Evolutionary conservation across 2,888 invertebrate species (phyloP), one percentile per base, ranked within the genome.

Genomic region (Watsonalla binaria): DNA sequence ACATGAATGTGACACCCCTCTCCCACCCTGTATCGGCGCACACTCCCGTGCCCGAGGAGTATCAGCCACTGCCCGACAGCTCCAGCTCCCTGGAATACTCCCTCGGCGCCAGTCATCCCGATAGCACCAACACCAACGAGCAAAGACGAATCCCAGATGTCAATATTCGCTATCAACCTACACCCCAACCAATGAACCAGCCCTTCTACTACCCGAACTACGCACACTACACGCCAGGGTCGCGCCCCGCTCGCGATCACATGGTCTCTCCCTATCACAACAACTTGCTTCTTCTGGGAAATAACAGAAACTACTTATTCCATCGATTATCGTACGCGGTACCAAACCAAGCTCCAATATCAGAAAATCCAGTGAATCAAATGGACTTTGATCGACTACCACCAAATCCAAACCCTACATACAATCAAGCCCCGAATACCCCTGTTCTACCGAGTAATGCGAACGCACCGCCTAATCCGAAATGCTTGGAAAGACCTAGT

Each of bases 11-110:
- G 51, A 71, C 76, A 13, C 75, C 84, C 6, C 62, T 83, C 11
- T 62, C 76, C 45, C 84, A 82, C 46, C 84, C 85, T 48, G 71
- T 74, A 14, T 74, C 82, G 15, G 75, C 85, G n/a, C 85, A 74
- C 59, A 90, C 90, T 11, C 90, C 90, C 37, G 80, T 90, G 5
- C 90, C 90, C 15, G 89, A 90, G 63, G 90, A 90, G 63, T 90
- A 90, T 57, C 90, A 89, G 61, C 90, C 90, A 2, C 60, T 90
- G 37, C 90, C 89, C 14, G 89, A 90, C 56, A 90, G 86, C 63
- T 87, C 88, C 6, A 87, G 86, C 61, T 82, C 86, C 45, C 69
- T 84, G 47, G 86, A 86, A 61, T 86, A 81, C 66, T 70, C 74
- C 45, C 68, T 81, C 37, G 70, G 72, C 6, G 68, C 69, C 42